A percentile compares a stretch with the other conserved stretches of the same genome.
These are phyloP conservation scores for Narcine bancroftii DNA, from an alignment of 2,113 vertebrate genomes.

Conservation along the genomic window DNA sequence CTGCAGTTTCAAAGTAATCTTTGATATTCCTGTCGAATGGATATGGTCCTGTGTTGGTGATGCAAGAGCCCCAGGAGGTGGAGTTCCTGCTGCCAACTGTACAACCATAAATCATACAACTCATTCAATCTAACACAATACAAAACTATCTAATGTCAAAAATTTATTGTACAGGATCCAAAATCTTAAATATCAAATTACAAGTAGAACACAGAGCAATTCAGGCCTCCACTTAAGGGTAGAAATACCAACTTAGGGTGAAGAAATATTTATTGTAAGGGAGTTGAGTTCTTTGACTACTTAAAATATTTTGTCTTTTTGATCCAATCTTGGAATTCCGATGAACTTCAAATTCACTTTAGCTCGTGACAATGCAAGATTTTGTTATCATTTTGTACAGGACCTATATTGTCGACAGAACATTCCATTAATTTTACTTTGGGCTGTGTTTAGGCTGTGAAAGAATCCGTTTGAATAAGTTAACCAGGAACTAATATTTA, in stretches of 20 bases:
- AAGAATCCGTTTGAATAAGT: neutral
- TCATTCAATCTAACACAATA: neutral
- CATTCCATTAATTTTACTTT: neutral
- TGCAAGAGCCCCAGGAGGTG: neutral
- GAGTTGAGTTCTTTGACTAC: neutral
- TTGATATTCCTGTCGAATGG: neutral
- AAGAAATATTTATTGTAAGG: neutral
- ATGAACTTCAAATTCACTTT: neutral
- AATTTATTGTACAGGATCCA: neutral
- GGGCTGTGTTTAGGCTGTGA: neutral
- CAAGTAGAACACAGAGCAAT: too few species aligned
- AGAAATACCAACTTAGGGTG: neutral
- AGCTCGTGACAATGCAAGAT: neutral
- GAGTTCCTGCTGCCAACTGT: neutral
- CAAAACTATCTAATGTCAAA: neutral
- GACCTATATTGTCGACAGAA: neutral
- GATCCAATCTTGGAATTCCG: neutral
- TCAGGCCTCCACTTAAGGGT: neutral
- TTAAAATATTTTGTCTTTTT: neutral
- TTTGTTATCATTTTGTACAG: neutral
- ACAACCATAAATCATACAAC: neutral
- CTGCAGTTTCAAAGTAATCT: neutral
- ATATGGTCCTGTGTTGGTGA: neutral
- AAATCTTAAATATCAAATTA: neutral
- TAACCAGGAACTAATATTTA: neutral